phyloP scores from a whole-genome alignment of 2,888 invertebrate species.

The Meiosimyza platycephala region DNA sequence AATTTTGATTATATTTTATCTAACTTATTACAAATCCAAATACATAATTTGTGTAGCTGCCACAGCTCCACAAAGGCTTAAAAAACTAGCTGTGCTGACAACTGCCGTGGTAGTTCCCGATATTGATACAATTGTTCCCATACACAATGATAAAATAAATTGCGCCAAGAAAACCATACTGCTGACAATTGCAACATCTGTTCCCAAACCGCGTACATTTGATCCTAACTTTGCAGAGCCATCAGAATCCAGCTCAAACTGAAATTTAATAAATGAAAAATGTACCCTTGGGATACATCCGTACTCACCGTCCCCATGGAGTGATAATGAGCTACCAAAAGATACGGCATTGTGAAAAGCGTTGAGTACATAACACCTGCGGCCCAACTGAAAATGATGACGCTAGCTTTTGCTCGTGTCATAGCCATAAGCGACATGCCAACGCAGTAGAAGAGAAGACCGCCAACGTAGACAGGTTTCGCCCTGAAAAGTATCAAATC shows the following conservation, averaged over 20 bases:
- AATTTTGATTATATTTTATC: not conserved
- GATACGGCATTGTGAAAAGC: slow-evolving; percentile 95
- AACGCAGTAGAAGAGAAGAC: slow-evolving; percentile 86
- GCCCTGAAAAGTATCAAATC: slow-evolving; percentile 73
- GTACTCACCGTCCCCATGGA: slow-evolving; percentile 84
- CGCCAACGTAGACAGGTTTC: slow-evolving; percentile 86
- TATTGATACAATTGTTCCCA: slow-evolving; percentile 84
- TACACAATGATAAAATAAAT: slow-evolving; percentile 86
- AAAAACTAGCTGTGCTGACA: slow-evolving; percentile 83
- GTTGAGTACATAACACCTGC: slow-evolving; percentile 98
- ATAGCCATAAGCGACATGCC: slow-evolving; percentile 91
- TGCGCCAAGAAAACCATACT: slow-evolving; percentile 97
- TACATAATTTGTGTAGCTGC: slow-evolving; percentile 91
- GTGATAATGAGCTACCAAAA: slow-evolving; percentile 94
- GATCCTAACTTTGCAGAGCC: slow-evolving; percentile 71
- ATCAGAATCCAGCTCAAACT: slow-evolving; percentile 73
- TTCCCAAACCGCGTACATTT: slow-evolving; percentile 88
- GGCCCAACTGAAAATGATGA: slow-evolving; percentile 90
- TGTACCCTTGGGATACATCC: not conserved
- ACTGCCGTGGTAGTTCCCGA: slow-evolving; percentile 90
- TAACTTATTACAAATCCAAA: slow-evolving; percentile 80
- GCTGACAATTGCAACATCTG: slow-evolving; percentile 93
- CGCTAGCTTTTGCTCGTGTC: slow-evolving; percentile 80
- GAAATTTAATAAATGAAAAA: slow-evolving; percentile 48
- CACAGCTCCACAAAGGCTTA: slow-evolving; percentile 87